Base-by-base conservation (phyloP, 1,140 invertebrate genomes). In the Aphelenchoides besseyi region DNA sequence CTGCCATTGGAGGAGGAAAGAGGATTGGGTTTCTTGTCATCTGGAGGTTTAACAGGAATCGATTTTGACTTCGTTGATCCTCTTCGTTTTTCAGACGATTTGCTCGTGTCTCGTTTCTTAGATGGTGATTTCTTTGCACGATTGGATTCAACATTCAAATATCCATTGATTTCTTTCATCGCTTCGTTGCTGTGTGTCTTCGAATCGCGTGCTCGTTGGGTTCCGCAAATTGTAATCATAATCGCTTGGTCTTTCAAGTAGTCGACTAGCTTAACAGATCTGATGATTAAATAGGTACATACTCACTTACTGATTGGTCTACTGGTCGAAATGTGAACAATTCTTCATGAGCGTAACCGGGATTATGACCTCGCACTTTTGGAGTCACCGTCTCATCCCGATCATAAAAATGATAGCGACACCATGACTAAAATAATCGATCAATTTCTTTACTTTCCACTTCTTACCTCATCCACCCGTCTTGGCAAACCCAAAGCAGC, bases 401-500 rank as follows among this genome's bases (percentile, higher is more conserved):
- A 41, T 88, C 88, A 78, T 87, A 88, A 66, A 90, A 85, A 67
- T 84, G 84, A 79, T 88, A 89, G 55, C 83, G 85, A 77, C 88
- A 88, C 75, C 85, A 87, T 64, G 87, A 86, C 76, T 87, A 63
- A 69, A 83, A 63, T 33, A 26, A 12, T n/a, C n/a, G 12, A 41
- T 74, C 1, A 29, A 0, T 41, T 29, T 61, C 73, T 16, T 67
- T 16, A 26, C 37, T 8, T 26, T 12, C 1, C 12, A 74, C 16
- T 1, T 69, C 41, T 36, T 0, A 78, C 70, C 57, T 75, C 75
- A 30, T 84, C 69, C n/a, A 84, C 64, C 57, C 79, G 48, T 9
- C 78, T 33, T 2, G 81, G 81, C 16, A 82, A 66, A 12, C 78
- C 77, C 2, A 78, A 61, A n/a, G 82, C 81, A 3, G 82, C 62